These are phyloP conservation scores for Artibeus lituratus DNA, from an alignment of 2,797 vertebrate genomes.

Conservation along the genomic window DNA sequence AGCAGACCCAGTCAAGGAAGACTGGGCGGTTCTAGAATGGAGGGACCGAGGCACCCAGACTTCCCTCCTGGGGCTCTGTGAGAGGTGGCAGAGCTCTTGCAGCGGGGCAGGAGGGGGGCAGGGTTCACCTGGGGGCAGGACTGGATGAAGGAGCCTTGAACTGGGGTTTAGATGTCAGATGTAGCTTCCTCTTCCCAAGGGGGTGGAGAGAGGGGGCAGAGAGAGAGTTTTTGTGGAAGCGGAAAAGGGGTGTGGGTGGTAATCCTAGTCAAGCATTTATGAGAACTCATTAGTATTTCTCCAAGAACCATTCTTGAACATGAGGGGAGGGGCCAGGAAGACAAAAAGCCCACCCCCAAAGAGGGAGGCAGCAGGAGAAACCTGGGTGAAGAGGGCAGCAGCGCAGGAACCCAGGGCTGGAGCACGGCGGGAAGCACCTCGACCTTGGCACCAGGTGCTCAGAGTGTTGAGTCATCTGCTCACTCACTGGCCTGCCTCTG, in stretches of 20 bases:
- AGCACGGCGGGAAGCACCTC: neutral
- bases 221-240: conserved; percentile 17
- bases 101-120: too few relatives aligned
- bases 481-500: neutral
- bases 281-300: conserved; percentile 31
- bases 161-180: too few relatives aligned
- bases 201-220: neutral
- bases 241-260: conserved; percentile 35
- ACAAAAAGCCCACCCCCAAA: neutral
- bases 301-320: conserved; percentile 14
- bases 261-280: neutral
- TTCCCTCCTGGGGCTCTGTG: neutral
- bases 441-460: neutral
- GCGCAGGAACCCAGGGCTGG: neutral
- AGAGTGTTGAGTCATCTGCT: neutral
- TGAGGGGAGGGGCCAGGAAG: neutral
- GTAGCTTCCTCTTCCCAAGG: neutral
- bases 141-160: too few relatives aligned
- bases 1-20: too few relatives aligned
- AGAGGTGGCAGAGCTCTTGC: neutral
- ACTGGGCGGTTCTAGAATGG: neutral
- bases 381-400: neutral
- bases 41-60: neutral
- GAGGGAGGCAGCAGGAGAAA: neutral
- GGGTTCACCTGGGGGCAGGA: too few relatives aligned